Percentiles rank a stretch among this genome's conserved stretches.
Evolutionary conservation across 2,113 vertebrate species (phyloP).

Genomic region (Callipepla squamata): DNA sequence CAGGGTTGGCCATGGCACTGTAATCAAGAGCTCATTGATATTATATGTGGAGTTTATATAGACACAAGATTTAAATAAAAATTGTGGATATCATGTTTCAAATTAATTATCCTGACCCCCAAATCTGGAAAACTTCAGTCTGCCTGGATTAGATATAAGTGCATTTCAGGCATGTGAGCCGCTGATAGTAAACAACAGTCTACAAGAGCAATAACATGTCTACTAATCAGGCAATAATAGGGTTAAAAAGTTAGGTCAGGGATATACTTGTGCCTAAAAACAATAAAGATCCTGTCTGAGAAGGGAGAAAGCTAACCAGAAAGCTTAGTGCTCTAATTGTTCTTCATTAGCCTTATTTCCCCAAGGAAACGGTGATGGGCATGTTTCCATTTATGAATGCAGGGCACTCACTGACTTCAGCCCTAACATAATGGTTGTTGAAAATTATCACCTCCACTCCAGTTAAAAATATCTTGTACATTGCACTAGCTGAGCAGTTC

Average conservation of each 20-base stretch:
- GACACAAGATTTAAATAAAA: background rate
- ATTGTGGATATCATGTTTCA: background rate
- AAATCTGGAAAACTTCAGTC: background rate
- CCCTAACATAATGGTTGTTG: background rate
- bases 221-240: background rate
- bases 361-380: background rate
- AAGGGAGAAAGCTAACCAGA: background rate
- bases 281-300: background rate
- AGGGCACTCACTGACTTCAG: background rate
- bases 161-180: background rate
- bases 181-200: background rate
- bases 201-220: background rate
- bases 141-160: background rate
- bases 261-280: background rate
- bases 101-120: background rate
- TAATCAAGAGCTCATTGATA: background rate
- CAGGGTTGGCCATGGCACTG: background rate
- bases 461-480: background rate
- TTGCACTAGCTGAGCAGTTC: background rate
- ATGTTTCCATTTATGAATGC: background rate
- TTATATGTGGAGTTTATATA: background rate
- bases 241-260: background rate
- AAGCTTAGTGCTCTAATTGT: background rate
- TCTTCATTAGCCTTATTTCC: background rate
- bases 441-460: background rate